A percentile compares a stretch with the other conserved stretches of the same genome.
These are phyloP conservation scores for Myotis daubentonii DNA, from an alignment of 2,797 vertebrate species.

Conservation along the genomic window DNA sequence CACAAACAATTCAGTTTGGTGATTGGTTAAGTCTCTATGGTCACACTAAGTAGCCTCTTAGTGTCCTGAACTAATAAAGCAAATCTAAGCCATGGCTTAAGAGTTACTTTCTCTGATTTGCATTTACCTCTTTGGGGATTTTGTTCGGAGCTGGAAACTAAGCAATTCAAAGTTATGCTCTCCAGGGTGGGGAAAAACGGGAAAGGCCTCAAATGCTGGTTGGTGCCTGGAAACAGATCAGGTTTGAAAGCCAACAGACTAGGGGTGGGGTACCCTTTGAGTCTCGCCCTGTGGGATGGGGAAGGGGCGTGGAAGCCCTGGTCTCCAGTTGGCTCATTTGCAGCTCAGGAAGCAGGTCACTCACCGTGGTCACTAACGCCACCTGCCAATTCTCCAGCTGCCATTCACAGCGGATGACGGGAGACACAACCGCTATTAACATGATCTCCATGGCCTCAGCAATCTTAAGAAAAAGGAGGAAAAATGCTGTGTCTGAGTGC, in stretches of 20 bases:
- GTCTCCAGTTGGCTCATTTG: neutral
- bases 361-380: constrained; percentile 96
- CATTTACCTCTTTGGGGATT: neutral
- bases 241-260: neutral
- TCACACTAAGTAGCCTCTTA: neutral
- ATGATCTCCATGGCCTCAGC: constrained; percentile 98
- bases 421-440: constrained; percentile 94
- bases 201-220: neutral
- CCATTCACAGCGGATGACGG: constrained; percentile 96
- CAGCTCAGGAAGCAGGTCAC: constrained; percentile 59
- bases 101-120: neutral
- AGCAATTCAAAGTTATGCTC: neutral
- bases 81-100: neutral
- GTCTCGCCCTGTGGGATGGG: neutral
- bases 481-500: fast-evolving
- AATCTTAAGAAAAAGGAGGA: constrained; percentile 85
- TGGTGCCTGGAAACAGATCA: neutral
- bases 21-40: neutral
- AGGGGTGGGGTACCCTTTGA: too few species aligned
- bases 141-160: neutral
- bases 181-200: too few species aligned
- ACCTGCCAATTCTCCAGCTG: constrained; percentile 95
- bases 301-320: fast-evolving
- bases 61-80: neutral
- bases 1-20: neutral